phyloP scores from a whole-genome alignment of 2,113 vertebrate species.

The Stegostoma tigrinum region DNA sequence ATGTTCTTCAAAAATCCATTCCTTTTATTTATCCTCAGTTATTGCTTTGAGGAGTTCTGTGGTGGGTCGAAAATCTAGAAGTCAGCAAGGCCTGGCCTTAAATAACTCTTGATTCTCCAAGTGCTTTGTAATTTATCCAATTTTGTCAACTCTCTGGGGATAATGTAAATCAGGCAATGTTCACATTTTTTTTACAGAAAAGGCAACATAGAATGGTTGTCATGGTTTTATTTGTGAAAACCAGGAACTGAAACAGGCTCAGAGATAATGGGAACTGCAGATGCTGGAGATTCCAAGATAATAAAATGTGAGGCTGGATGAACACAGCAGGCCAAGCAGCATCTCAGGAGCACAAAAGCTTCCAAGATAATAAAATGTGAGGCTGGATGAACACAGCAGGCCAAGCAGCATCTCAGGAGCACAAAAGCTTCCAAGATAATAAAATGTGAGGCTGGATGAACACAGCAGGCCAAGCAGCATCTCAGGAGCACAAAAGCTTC shows the following conservation, averaged over 20 bases:
- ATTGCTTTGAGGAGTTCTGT: background rate
- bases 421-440: no score
- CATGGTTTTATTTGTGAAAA: background rate
- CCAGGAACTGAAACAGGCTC: background rate
- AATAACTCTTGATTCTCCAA: background rate
- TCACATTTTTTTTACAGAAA: background rate
- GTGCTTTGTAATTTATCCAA: background rate
- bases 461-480: no score
- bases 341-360: no score
- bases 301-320: no score
- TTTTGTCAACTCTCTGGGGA: background rate
- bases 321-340: no score
- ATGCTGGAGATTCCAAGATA: no score
- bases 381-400: no score
- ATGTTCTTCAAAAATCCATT: background rate
- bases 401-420: no score
- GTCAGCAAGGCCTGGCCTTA: background rate
- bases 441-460: no score
- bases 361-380: no score
- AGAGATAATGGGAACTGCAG: no score
- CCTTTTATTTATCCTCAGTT: background rate
- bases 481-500: no score
- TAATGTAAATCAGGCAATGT: background rate
- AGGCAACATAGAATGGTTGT: background rate
- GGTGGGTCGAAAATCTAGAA: background rate